These are phyloP conservation scores for Struthidea cinerea DNA, from an alignment of 2,113 vertebrate species.

Conservation along the genomic window DNA sequence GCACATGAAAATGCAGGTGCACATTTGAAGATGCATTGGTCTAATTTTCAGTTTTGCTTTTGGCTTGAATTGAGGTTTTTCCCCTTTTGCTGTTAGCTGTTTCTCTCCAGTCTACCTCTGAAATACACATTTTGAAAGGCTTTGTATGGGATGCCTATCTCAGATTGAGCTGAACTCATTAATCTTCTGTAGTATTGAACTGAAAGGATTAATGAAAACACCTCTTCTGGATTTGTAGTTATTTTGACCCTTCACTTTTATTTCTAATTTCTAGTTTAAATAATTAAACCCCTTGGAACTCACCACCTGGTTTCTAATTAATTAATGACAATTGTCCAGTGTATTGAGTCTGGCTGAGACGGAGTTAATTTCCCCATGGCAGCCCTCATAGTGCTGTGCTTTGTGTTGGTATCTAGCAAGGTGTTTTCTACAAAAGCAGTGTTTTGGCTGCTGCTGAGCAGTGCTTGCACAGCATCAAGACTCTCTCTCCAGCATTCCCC, in stretches of 20 bases:
- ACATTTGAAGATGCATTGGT: not conserved
- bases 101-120: not conserved
- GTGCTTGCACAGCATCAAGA: not conserved
- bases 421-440: not conserved
- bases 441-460: not conserved
- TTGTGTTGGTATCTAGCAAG: not conserved
- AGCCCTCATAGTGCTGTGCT: not conserved
- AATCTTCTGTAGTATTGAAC: not conserved
- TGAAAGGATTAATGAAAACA: not conserved
- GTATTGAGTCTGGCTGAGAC: not conserved
- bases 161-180: slow-evolving; percentile 12
- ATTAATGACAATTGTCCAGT: not conserved
- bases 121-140: not conserved
- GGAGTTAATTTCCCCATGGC: not conserved
- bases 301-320: not conserved
- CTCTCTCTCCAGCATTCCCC: not conserved
- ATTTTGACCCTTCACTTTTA: slow-evolving; percentile 8
- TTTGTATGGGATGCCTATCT: not conserved
- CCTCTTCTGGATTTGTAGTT: not conserved
- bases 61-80: not conserved
- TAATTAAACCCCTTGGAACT: not conserved
- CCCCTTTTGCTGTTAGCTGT: not conserved
- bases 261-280: slow-evolving; percentile 18
- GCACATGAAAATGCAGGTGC: not conserved
- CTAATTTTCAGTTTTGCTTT: not conserved